phyloP scores from a whole-genome alignment of 2,888 invertebrate species.

The Phoronis australis region DNA sequence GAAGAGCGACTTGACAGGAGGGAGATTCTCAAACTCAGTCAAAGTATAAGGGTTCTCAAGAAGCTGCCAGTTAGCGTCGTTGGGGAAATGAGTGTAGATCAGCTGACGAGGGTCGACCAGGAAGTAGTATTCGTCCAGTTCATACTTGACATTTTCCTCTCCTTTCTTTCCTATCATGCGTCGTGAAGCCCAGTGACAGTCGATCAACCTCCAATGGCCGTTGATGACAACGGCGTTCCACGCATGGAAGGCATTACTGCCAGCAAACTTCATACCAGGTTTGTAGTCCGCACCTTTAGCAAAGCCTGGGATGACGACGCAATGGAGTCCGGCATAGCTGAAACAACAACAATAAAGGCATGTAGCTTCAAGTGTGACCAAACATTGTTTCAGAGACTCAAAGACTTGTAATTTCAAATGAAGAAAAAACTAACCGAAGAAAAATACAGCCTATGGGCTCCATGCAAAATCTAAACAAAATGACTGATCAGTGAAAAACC shows the following conservation, averaged over 20 bases:
- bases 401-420: no score
- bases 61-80: constrained; percentile 51
- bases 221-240: constrained; percentile 53
- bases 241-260: constrained; percentile 49
- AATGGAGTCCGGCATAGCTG: constrained; percentile 53
- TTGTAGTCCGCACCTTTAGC: constrained; percentile 53
- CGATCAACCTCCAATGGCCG: constrained; percentile 51
- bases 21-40: constrained; percentile 52
- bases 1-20: constrained; percentile 53
- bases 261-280: constrained; percentile 51
- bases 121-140: constrained; percentile 52
- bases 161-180: constrained; percentile 52
- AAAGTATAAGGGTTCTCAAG: constrained; percentile 40
- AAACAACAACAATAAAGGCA: constrained; percentile 8
- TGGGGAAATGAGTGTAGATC: constrained; percentile 53
- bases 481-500: neutral
- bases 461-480: neutral
- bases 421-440: neutral
- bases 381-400: no score
- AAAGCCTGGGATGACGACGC: constrained; percentile 51
- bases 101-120: constrained; percentile 51
- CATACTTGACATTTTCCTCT: constrained; percentile 48
- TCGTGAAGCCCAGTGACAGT: constrained; percentile 53
- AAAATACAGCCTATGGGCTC: no score
- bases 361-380: no score